phyloP scores from a whole-genome alignment of 2,113 vertebrate species.

The Gymnogyps californianus region DNA sequence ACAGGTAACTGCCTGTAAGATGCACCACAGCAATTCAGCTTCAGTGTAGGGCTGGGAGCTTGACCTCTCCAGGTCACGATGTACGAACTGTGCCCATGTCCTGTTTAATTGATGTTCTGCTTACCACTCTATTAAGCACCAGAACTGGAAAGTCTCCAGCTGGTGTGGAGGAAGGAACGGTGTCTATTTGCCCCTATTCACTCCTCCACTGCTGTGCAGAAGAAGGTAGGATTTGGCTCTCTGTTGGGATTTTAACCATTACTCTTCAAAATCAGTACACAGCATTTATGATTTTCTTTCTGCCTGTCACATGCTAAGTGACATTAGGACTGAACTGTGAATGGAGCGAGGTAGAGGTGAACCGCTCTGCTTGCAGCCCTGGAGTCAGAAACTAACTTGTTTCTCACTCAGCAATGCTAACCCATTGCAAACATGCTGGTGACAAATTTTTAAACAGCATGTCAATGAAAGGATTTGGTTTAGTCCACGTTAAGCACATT shows the following conservation, averaged over 20 bases:
- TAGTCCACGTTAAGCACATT: neutral
- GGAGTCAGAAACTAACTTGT: neutral
- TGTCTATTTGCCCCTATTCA: neutral
- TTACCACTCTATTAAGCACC: conserved; percentile 29
- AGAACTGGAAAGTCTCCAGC: conserved; percentile 27
- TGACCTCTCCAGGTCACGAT: neutral
- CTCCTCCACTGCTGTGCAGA: neutral
- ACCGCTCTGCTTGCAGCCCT: neutral
- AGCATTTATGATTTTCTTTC: neutral
- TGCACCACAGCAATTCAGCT: neutral
- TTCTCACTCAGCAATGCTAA: neutral
- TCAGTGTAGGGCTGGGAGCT: neutral
- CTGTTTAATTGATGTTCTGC: conserved; percentile 31
- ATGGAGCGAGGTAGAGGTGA: neutral
- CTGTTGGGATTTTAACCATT: neutral
- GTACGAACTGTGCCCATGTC: neutral
- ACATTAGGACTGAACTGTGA: neutral
- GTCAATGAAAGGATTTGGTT: neutral
- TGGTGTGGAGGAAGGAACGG: neutral
- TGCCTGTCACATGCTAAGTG: neutral
- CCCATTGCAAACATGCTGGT: neutral
- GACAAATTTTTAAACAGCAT: neutral
- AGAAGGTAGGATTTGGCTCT: neutral
- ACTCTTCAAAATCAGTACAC: neutral
- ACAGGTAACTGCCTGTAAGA: neutral